Evolutionary conservation across 1,140 invertebrate genomes (phyloP).

Genomic region (Fopius arisanus): DNA sequence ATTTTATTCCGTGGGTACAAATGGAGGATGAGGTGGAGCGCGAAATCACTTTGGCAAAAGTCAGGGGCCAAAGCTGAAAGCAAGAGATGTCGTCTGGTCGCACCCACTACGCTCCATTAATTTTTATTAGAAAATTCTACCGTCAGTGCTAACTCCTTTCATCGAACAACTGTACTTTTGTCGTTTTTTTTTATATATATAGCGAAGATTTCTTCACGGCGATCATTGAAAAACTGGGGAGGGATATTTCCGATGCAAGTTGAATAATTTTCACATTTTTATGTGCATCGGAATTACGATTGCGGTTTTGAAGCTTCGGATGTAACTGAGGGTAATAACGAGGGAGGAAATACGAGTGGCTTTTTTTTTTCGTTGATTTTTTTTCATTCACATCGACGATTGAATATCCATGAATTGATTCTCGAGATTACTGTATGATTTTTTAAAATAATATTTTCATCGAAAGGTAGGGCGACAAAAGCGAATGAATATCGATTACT

Average conservation of each 20-base stretch:
- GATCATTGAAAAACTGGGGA: not conserved
- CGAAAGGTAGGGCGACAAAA: too few species aligned
- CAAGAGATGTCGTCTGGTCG: slow-evolving; percentile 38
- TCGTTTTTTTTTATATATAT: not conserved
- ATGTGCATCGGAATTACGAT: not conserved
- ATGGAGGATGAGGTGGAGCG: slow-evolving; percentile 32
- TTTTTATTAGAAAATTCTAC: slow-evolving; percentile 47
- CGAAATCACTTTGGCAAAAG: slow-evolving; percentile 43
- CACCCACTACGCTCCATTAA: slow-evolving; percentile 46
- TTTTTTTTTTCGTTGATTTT: not conserved
- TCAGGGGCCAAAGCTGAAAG: slow-evolving; percentile 36
- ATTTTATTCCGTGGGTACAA: not conserved
- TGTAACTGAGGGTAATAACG: not conserved
- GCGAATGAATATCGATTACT: too few species aligned
- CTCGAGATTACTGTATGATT: not conserved
- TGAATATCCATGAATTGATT: not conserved
- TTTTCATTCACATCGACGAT: not conserved
- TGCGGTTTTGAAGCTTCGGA: not conserved
- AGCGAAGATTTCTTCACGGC: not conserved
- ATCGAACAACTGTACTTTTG: not conserved
- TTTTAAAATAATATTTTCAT: not conserved
- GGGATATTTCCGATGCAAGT: not conserved
- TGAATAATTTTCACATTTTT: slow-evolving; percentile 5
- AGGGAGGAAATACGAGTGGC: not conserved
- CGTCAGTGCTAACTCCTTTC: slow-evolving; percentile 9